A percentile compares a stretch with the other conserved stretches of the same genome.
Evolutionary conservation across 2,797 vertebrate genomes (phyloP).

Genomic region (Myotis pilosus): DNA sequence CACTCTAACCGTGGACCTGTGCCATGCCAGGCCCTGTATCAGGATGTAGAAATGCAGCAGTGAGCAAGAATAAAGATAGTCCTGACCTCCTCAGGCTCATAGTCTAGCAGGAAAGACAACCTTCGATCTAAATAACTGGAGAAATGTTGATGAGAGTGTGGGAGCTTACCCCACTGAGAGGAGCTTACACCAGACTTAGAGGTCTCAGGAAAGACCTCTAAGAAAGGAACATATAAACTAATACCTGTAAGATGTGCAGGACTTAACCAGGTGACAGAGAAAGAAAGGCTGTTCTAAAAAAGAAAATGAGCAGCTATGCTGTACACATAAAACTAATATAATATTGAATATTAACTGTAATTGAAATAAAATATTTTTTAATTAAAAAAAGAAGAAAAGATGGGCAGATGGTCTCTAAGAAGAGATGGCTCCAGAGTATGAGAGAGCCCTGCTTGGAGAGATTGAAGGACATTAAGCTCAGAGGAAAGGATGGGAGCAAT

Average conservation of each 20-base stretch:
- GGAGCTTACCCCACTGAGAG: not conserved
- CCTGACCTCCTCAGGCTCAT: not conserved
- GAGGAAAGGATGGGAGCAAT: not conserved
- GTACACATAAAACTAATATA: not conserved
- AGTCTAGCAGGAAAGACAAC: not conserved
- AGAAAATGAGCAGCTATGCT: not conserved
- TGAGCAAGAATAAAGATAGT: not conserved
- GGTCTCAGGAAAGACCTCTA: not conserved
- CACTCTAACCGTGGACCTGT: not conserved
- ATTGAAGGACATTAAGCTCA: not conserved
- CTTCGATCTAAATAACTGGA: not conserved
- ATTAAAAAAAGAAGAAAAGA: not conserved
- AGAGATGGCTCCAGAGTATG: not conserved
- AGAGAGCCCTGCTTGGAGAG: not conserved
- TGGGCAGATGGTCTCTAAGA: not conserved
- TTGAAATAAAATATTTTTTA: not conserved
- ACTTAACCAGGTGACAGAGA: not conserved
- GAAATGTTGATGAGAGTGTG: not conserved
- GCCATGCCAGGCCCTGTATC: fast-evolving
- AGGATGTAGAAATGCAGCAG: not conserved
- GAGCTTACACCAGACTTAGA: not conserved
- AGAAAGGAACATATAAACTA: not conserved
- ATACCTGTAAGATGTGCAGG: no score
- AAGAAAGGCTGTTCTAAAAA: not conserved
- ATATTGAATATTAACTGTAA: not conserved